Base-by-base conservation (phyloP, 2,888 invertebrate species). In the Sinopyrophorus schimmeli region DNA sequence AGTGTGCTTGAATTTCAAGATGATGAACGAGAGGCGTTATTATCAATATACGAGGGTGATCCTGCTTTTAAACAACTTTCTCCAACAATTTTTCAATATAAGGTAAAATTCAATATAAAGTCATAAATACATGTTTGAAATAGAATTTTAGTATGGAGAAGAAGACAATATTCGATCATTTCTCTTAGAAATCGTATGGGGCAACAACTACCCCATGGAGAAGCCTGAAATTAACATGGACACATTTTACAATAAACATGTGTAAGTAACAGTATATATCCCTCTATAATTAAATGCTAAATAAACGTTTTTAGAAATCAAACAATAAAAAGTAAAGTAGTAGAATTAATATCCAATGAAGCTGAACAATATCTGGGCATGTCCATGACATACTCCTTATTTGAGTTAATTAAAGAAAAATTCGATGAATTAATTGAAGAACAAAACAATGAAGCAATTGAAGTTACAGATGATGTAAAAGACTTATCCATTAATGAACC, bases 21-120 rank as follows among this genome's bases (percentile, higher is more conserved):
- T 35, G 95, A 96, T 65, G 96, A 96, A 75, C 77, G 88, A 38
- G 95, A 96, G 77, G 95, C 92, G 1, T 74, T 97, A 47, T 81
- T 83, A 58, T 92, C 95, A 2, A 97, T 97, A 64, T 97, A 96
- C 72, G 95, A 96, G 64, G 95, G 95, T 10, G 96, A 96, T 74
- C 78, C 81, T 1, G 82, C 82, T 49, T 96, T 93, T 69, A 92
- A 91, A 71, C 83, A 91, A 76, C 72, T 91, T 18, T 82, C 85
- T 68, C 71, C 81, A 5, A 87, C 81, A 43, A 85, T 86, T 43
- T 95, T 88, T 77, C 94, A 95, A 68, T 96, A 95, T 68, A 95
- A 94, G 82, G 95, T 94, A 74, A 57, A 51, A 11, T 50, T 44
- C 42, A 1, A 24, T 11, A 42, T 17, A 24, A 42, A 31, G 9